Evolutionary conservation across 2,113 vertebrate species (phyloP).

Genomic region (Uria lomvia): DNA sequence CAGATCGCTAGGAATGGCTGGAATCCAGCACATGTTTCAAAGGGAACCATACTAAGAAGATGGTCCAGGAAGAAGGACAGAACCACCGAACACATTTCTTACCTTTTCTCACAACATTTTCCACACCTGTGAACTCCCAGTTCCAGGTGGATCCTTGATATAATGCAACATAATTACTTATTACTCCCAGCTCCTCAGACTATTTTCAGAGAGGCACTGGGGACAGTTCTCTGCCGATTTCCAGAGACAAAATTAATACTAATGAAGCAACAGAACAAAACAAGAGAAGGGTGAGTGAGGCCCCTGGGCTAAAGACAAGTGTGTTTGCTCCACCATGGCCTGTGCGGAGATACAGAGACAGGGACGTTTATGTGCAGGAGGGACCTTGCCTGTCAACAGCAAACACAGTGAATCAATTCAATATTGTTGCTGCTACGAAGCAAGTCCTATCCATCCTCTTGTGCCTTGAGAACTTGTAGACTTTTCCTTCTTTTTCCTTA

Average conservation of each 20-base stretch:
- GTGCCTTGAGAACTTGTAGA: not conserved
- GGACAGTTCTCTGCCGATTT: not conserved
- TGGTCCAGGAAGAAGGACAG: not conserved
- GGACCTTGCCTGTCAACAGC: not conserved
- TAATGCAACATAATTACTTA: not conserved
- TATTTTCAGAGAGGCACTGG: not conserved
- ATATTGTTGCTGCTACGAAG: not conserved
- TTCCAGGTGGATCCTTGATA: not conserved
- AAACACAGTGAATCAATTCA: not conserved
- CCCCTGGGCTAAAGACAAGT: not conserved
- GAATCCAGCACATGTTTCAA: not conserved
- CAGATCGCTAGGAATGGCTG: not conserved
- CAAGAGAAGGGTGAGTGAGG: accelerated
- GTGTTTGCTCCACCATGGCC: not conserved
- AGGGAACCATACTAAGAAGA: not conserved
- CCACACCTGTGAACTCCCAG: not conserved
- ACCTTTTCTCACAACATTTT: not conserved
- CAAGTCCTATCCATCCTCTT: not conserved
- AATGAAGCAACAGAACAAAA: not conserved
- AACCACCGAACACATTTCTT: not conserved
- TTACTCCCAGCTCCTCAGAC: not conserved
- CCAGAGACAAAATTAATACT: not conserved
- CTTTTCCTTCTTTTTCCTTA: not conserved
- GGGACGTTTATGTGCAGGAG: not conserved
- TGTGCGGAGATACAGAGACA: not conserved